Base-by-base conservation (phyloP, 2,888 invertebrate species). In the Drosophila ochracea region DNA sequence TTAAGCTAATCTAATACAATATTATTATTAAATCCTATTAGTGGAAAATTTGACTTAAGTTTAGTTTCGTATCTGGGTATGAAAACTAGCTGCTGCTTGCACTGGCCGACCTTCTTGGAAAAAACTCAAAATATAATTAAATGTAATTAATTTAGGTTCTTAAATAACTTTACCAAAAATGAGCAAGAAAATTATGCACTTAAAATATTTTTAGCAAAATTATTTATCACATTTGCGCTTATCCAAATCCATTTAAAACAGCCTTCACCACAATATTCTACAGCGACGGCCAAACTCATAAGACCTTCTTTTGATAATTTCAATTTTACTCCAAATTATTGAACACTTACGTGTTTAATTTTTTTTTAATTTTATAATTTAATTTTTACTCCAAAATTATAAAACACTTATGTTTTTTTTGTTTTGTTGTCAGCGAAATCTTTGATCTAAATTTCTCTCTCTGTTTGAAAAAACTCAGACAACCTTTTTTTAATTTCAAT, bases 181-280 rank as follows among this genome's bases (percentile, higher is more conserved):
- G 39, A 73, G 63, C 63, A 55, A 63, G 11, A 16, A n/a, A 55
- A 55, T 35, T 28, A 68, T 58, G 73, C 74, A 83, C 89, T 81
- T 83, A 73, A 76, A 75, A 78, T 75, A 87, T 85, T 89, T 83
- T 90, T 83, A 89, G 84, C 64, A 84, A 86, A 90, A 83, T 84
- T 70, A 91, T 82, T 80, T 91, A 87, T 87, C 91, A 87, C 86
- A 87, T 75, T 87, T 87, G 84, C 91, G 86, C 86, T 87, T 90
- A 75, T 87, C 76, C 85, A 81, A 89, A 90, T 47, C 47, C 62
- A 71, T 57, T 63, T n/a, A 55, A 67, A 64, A 78, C 74, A 80
- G 70, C 67, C 78, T 79, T 75, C 59, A 65, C 55, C 55, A 55
- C 31, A 63, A 65, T 62, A 61, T 68, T 60, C 35, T n/a, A 31